Conservation (phyloP, 2,797 vertebrate genomes). For the Huso huso region DNA sequence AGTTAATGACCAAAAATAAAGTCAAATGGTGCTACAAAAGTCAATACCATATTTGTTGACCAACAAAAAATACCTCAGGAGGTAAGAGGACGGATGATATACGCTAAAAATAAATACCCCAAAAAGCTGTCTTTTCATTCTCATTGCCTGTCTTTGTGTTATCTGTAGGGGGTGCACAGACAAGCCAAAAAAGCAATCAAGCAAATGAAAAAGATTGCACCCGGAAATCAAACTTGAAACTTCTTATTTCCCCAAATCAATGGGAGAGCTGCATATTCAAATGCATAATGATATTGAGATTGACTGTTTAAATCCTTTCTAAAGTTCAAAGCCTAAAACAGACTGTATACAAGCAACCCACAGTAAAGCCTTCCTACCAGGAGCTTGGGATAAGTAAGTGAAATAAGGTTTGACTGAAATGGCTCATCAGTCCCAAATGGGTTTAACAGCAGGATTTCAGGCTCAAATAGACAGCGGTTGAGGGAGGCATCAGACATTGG, state of each 20-base stretch:
- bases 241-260: conserved; percentile 71
- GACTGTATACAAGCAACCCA: conserved; percentile 65
- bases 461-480: conserved; percentile 52
- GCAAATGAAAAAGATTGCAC: conserved; percentile 73
- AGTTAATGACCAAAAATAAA: not conserved
- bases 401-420: conserved; percentile 70
- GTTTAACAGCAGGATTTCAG: conserved; percentile 62
- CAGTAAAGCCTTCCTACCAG: conserved; percentile 57
- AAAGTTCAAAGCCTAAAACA: conserved; percentile 73
- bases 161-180: conserved; percentile 5
- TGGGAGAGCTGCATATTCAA: conserved; percentile 61
- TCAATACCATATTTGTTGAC: not conserved
- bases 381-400: conserved; percentile 69
- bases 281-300: conserved; percentile 85
- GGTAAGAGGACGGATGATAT: not conserved
- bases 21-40: not conserved
- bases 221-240: conserved; percentile 71
- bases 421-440: conserved; percentile 61
- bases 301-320: conserved; percentile 79
- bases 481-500: conserved; percentile 57
- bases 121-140: not conserved
- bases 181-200: conserved; percentile 55
- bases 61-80: not conserved
- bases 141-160: not conserved
- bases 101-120: not conserved